These are phyloP conservation scores for Sebastes diploproa DNA, from an alignment of 2,797 vertebrate species.

Conservation along the genomic window DNA sequence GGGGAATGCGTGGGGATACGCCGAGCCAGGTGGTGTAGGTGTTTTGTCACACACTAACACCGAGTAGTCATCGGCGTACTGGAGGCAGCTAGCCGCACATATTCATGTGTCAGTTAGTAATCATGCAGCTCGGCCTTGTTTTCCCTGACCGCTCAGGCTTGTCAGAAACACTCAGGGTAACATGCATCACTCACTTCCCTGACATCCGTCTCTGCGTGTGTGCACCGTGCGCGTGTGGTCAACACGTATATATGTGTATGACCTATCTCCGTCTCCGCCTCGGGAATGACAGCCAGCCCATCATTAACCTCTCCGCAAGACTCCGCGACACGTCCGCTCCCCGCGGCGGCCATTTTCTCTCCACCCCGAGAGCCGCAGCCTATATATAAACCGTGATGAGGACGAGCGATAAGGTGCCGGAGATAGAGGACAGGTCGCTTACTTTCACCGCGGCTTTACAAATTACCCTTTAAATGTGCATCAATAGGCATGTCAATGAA, in stretches of 20 bases:
- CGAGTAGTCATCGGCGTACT: conserved; percentile 42
- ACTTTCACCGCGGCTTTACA: neutral
- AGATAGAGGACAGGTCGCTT: conserved; percentile 28
- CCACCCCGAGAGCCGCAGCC: conserved; percentile 18
- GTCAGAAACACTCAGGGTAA: conserved; percentile 77
- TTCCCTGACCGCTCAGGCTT: conserved; percentile 72
- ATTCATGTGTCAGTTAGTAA: conserved; percentile 78
- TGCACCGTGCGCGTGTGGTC: conserved; percentile 40
- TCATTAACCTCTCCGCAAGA: conserved; percentile 76
- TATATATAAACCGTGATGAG: conserved; percentile 50
- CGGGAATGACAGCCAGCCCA: conserved; percentile 65
- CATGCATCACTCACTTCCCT: conserved; percentile 71
- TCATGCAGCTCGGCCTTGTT: conserved; percentile 72
- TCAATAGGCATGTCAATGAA: conserved; percentile 15
- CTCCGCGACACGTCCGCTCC: conserved; percentile 58
- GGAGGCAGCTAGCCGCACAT: conserved; percentile 51
- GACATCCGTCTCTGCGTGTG: conserved; percentile 43
- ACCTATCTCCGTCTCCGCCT: conserved; percentile 61
- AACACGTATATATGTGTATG: conserved; percentile 52
- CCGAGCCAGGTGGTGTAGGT: conserved; percentile 46
- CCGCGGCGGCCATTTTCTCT: conserved; percentile 68
- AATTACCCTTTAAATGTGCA: conserved; percentile 27
- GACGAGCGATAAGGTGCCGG: conserved; percentile 28
- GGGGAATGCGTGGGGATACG: conserved; percentile 29
- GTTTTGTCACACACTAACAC: conserved; percentile 59